These are phyloP conservation scores for Pachycephala philippinensis DNA, from an alignment of 2,113 vertebrate species.

Conservation along the genomic window DNA sequence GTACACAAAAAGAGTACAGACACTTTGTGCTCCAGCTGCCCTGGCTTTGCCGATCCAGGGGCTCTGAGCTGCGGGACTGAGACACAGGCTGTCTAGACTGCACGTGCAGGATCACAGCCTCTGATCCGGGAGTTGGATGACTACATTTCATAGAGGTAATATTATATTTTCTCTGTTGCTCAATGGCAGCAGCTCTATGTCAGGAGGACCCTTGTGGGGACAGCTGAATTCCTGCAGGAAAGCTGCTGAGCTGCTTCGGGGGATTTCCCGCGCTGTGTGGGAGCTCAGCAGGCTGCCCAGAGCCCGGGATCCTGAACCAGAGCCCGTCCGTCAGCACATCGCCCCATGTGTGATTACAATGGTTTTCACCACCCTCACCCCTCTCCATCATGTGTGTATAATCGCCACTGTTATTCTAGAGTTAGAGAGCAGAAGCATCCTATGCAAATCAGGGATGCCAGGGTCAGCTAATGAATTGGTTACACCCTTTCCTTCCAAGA, in stretches of 20 bases:
- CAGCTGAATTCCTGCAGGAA: constrained; percentile 9
- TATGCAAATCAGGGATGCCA: constrained; percentile 43
- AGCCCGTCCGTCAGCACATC: constrained; percentile 33
- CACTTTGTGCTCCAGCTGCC: constrained; percentile 11
- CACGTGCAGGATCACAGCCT: constrained; percentile 31
- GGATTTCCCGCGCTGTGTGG: neutral
- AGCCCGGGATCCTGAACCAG: neutral
- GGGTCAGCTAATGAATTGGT: constrained; percentile 14
- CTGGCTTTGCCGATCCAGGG: neutral
- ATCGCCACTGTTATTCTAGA: constrained; percentile 20
- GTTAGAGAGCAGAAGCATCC: constrained; percentile 36
- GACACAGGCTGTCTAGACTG: constrained; percentile 34
- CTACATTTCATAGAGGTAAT: neutral
- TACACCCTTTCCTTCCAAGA: neutral
- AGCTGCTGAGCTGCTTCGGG: neutral
- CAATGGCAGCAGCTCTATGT: neutral
- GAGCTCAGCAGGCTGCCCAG: constrained; percentile 46
- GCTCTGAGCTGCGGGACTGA: neutral
- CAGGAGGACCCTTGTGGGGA: neutral
- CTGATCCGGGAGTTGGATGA: neutral
- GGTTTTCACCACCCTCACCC: constrained; percentile 48
- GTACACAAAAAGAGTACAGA: fast-evolving
- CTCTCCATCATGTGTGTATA: constrained; percentile 50
- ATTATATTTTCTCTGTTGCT: neutral
- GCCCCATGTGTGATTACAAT: constrained; percentile 39